Evolutionary conservation across 1,140 invertebrate genomes (phyloP).

Genomic region (Drosophila nikananu): DNA sequence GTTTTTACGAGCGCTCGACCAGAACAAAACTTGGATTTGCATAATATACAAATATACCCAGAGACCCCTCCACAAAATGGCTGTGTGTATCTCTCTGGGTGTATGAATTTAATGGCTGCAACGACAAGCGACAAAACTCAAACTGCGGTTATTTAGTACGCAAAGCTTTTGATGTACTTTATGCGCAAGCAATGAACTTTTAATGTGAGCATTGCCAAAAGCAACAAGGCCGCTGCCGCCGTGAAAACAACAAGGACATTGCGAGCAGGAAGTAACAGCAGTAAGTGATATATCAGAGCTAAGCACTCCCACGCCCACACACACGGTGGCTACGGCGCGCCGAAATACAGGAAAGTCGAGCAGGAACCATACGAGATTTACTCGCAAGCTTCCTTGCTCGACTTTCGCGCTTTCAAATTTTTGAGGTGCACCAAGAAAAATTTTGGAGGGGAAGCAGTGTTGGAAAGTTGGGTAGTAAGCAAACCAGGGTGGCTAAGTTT

Average conservation of each 20-base stretch:
- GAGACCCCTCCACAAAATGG: neutral
- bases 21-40: conserved; percentile 75
- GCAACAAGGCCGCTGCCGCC: conserved; percentile 34
- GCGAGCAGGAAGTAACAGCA: conserved; percentile 38
- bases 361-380: conserved; percentile 29
- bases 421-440: conserved; percentile 8
- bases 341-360: conserved; percentile 2
- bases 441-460: neutral
- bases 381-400: conserved; percentile 8
- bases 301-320: conserved; percentile 65
- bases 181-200: conserved; percentile 83
- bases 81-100: conserved; percentile 5
- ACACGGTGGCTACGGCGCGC: conserved; percentile 17
- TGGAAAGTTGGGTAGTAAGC: neutral
- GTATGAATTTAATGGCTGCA: conserved; percentile 77
- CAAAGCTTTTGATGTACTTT: conserved; percentile 80
- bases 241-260: conserved; percentile 21
- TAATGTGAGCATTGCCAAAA: conserved; percentile 75
- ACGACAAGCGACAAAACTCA: conserved; percentile 77
- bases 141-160: conserved; percentile 79
- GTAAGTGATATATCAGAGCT: conserved; percentile 77
- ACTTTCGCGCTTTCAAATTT: conserved; percentile 25
- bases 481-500: neutral
- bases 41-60: conserved; percentile 68
- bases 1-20: conserved; percentile 67